Evolutionary conservation across 1,140 invertebrate species (phyloP), one percentile per base, ranked within the genome.

Genomic region (Cephus cinctus): DNA sequence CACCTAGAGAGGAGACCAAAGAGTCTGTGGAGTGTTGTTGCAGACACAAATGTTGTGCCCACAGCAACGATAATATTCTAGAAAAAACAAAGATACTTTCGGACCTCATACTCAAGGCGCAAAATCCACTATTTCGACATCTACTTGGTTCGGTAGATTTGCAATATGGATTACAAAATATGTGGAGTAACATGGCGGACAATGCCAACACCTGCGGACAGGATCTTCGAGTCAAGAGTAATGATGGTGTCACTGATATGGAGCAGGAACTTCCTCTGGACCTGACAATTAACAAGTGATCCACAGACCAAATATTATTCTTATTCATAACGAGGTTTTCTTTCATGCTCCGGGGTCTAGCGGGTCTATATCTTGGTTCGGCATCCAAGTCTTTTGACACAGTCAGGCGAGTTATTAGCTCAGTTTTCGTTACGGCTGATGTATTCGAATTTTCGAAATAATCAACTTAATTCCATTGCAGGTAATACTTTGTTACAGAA

Each of bases 201-300:
- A 59, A 50, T 32, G 44, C 23, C 49, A 56, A 56, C 16, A 67
- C 60, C 9, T 69, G 71, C 21, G 69, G 64, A 5, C 67, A 74
- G 48, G 72, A 75, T 38, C 54, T 75, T 9, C 65, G 71, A 31
- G 59, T 72, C 1, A 75, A 69, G 9, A 50, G 31, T 2, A 65
- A 47, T 11, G 65, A 72, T 18, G 53, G 35, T 8, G 49, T 59
- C 0, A 59, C 58, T 3, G 72, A 77, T 9, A 73, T 75, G 65
- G 73, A 76, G 23, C 72, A 77, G 47, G 75, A 76, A 43, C 47
- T 77, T 22, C 75, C 75, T 3, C 45, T 77, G 19, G 75, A 77
- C 31, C 49, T 77, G 6, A 77, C 75, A 8, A 49, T 77, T 22
- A 69, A 72, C 34, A 77, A 77, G 34, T 76, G 57, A 70, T 48